Evolutionary conservation across 2,113 vertebrate genomes (phyloP).

Genomic region (Machaerirhynchus nigripectus): DNA sequence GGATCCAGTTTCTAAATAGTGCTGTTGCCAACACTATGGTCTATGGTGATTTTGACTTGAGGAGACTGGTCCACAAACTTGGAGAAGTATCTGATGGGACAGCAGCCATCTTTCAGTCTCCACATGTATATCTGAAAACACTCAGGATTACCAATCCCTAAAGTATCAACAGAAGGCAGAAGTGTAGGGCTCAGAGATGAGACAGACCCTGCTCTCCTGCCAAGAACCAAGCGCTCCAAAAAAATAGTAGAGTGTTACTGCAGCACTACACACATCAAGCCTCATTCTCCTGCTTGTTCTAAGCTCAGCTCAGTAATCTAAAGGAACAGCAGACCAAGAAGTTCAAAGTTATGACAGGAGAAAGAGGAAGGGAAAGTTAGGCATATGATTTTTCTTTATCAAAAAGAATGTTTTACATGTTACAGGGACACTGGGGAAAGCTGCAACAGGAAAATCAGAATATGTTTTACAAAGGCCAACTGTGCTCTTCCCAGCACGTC

Average conservation of each 20-base stretch:
- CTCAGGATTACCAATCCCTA: neutral
- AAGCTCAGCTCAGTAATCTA: neutral
- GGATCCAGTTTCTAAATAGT: neutral
- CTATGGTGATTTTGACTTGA: neutral
- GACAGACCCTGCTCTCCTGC: neutral
- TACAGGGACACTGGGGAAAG: neutral
- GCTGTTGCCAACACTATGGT: neutral
- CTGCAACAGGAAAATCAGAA: neutral
- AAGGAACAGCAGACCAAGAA: neutral
- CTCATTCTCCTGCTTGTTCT: neutral
- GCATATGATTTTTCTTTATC: neutral
- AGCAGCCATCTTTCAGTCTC: neutral
- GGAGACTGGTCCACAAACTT: neutral
- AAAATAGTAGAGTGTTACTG: neutral
- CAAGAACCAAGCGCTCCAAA: neutral
- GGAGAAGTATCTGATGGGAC: conserved; percentile 30
- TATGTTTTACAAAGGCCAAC: neutral
- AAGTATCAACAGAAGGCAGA: neutral
- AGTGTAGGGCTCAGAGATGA: neutral
- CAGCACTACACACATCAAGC: neutral
- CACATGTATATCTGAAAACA: neutral
- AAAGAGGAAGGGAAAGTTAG: neutral
- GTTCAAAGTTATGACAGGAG: neutral
- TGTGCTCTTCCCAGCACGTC: rapidly evolving
- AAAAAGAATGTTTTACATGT: neutral